These are phyloP conservation scores for Leucosticte australis DNA, from an alignment of 2,113 vertebrate genomes.

Conservation along the genomic window DNA sequence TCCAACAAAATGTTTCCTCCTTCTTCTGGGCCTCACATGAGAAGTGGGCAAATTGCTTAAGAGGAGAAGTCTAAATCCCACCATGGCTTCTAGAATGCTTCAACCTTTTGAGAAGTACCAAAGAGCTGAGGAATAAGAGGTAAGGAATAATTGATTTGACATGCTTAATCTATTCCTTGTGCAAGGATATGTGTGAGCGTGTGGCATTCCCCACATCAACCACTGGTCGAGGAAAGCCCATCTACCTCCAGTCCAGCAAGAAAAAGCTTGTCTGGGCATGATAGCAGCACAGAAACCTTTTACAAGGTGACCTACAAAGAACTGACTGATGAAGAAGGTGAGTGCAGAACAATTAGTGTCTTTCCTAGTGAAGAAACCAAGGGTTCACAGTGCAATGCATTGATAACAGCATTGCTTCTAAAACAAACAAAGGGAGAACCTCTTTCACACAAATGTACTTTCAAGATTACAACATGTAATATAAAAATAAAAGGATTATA, in stretches of 20 bases:
- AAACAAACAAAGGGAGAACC: background rate
- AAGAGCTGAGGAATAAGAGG: background rate
- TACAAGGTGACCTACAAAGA: background rate
- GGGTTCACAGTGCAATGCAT: background rate
- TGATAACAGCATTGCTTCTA: background rate
- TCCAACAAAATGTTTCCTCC: conserved; percentile 25
- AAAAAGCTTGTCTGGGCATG: background rate
- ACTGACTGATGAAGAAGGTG: background rate
- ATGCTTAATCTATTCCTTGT: background rate
- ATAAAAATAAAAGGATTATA: background rate
- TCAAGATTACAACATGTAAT: background rate
- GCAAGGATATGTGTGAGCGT: background rate
- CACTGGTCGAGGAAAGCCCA: rapidly evolving
- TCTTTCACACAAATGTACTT: background rate
- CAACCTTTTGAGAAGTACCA: background rate
- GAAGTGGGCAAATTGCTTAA: conserved; percentile 3
- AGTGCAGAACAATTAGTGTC: background rate
- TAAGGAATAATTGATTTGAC: background rate
- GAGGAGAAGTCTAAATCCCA: conserved; percentile 5
- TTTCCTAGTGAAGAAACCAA: rapidly evolving
- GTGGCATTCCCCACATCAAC: background rate
- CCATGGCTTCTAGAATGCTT: background rate
- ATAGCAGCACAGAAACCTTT: background rate
- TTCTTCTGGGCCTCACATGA: conserved; percentile 5
- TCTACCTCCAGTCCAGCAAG: background rate